These are phyloP conservation scores for Smutsia gigantea DNA, from an alignment of 2,797 vertebrate species.

Conservation along the genomic window DNA sequence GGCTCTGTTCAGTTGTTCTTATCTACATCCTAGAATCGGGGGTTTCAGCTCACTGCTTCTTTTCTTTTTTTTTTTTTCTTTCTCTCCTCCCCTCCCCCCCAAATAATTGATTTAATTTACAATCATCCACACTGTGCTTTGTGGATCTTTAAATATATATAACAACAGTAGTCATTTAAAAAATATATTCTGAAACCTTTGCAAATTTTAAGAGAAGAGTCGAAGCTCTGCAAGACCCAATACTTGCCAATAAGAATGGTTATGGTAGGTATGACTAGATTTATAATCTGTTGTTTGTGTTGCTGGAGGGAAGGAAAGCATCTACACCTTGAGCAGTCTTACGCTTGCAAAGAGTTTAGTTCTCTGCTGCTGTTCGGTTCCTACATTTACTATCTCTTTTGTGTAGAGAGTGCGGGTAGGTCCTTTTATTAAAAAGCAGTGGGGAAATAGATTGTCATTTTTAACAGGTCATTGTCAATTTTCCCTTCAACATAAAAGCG, in stretches of 20 bases:
- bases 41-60: constrained; percentile 83
- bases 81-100: constrained; percentile 41
- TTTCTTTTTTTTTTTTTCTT: constrained; percentile 73
- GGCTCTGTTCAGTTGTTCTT: constrained; percentile 87
- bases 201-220: constrained; percentile 89
- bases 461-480: constrained; percentile 85
- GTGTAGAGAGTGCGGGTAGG: constrained; percentile 78
- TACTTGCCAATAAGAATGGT: constrained; percentile 95
- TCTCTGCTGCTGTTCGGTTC: constrained; percentile 85
- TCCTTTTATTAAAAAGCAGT: constrained; percentile 79
- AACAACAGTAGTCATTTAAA: constrained; percentile 75
- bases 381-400: constrained; percentile 86
- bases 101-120: constrained; percentile 82
- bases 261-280: constrained; percentile 96
- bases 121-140: constrained; percentile 85
- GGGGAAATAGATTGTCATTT: constrained; percentile 84
- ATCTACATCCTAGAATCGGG: constrained; percentile 87
- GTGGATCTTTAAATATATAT: constrained; percentile 85
- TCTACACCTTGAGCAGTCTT: constrained; percentile 87
- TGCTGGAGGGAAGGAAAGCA: constrained; percentile 77
- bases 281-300: constrained; percentile 86
- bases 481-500: constrained; percentile 85
- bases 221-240: constrained; percentile 89
- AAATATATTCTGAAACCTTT: constrained; percentile 85
- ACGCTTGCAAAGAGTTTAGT: constrained; percentile 87